Conservation (phyloP, 2,888 invertebrate species). For the Andrena haemorrhoa region DNA sequence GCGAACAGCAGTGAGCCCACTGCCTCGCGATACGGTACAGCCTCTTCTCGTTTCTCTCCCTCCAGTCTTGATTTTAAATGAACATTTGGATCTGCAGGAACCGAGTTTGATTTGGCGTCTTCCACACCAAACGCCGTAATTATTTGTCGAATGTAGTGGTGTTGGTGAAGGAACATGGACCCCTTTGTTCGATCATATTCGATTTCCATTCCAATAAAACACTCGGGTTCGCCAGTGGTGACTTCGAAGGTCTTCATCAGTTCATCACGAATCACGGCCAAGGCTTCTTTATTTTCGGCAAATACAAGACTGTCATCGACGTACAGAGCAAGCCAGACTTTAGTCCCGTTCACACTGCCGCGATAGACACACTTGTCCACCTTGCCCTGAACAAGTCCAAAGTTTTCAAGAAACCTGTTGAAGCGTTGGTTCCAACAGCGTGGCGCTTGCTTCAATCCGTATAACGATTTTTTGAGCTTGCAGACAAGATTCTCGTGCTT, state of each 20-base stretch:
- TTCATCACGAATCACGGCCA: not conserved
- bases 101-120: not conserved
- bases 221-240: not conserved
- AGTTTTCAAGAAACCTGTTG: not conserved
- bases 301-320: not conserved
- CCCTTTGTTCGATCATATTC: not conserved
- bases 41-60: not conserved
- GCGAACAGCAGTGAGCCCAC: not conserved
- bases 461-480: conserved; percentile 1
- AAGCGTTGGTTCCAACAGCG: conserved; percentile 13
- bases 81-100: not conserved
- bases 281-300: not conserved
- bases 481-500: not conserved
- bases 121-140: not conserved
- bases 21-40: not conserved
- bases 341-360: not conserved
- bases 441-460: not conserved
- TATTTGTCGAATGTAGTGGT: not conserved
- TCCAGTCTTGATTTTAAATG: not conserved
- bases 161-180: not conserved
- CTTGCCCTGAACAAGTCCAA: not conserved
- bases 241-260: not conserved
- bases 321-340: not conserved
- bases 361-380: not conserved
- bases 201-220: conserved; percentile 1